Evolutionary conservation across 2,888 invertebrate genomes (phyloP).

Genomic region (Sesia bembeciformis): DNA sequence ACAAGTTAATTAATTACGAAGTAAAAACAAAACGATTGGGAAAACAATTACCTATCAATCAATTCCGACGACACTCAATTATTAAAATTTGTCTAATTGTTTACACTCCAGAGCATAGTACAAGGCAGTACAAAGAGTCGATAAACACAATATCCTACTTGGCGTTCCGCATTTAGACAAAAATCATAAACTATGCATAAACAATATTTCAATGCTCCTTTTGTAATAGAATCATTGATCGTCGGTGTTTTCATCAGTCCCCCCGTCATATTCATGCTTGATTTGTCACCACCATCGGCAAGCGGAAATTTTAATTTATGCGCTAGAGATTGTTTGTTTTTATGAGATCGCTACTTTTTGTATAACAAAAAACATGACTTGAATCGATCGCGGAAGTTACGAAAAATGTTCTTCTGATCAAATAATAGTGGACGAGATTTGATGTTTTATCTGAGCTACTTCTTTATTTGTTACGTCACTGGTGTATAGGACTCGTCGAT

Average conservation of each 20-base stretch:
- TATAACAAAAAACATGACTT: slow-evolving; percentile 41
- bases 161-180: background rate
- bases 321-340: slow-evolving; percentile 66
- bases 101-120: too few relatives aligned
- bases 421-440: background rate
- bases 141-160: background rate
- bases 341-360: slow-evolving; percentile 54
- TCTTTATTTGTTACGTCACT: background rate
- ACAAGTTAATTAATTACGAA: too few relatives aligned
- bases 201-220: background rate
- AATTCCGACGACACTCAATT: too few relatives aligned
- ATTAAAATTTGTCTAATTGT: too few relatives aligned
- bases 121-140: too few relatives aligned
- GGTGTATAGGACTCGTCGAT: background rate
- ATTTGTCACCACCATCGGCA: slow-evolving; percentile 51
- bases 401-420: slow-evolving; percentile 20
- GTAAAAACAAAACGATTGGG: too few relatives aligned
- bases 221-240: slow-evolving; percentile 21
- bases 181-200: background rate
- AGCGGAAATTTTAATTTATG: slow-evolving; percentile 73
- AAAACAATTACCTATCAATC: too few relatives aligned
- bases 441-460: background rate
- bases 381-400: slow-evolving; percentile 52
- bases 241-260: slow-evolving; percentile 28
- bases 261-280: slow-evolving; percentile 61